A percentile compares a stretch with the other conserved stretches of the same genome.
These are phyloP conservation scores for Boloria selene DNA, from an alignment of 2,888 invertebrate genomes.

Conservation along the genomic window DNA sequence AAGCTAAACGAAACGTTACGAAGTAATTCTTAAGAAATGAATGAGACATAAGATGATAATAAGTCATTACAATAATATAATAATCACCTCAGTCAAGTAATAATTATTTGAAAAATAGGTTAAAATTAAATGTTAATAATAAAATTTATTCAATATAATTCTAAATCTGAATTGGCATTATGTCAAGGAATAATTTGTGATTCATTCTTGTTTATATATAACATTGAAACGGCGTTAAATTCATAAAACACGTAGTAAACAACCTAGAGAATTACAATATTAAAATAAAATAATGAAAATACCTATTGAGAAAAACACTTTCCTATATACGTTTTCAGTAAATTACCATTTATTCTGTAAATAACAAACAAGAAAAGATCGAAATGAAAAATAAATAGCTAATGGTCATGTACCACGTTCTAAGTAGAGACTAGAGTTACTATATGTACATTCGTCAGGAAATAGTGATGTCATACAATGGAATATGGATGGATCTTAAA, in stretches of 20 bases:
- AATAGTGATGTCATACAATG: too few species aligned
- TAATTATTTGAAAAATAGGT: background rate
- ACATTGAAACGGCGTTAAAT: constrained; percentile 10
- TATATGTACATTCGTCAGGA: too few species aligned
- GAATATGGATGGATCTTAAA: too few species aligned
- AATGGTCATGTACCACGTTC: too few species aligned
- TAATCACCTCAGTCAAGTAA: background rate
- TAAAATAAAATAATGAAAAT: background rate
- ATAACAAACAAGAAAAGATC: too few species aligned
- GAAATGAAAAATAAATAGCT: too few species aligned
- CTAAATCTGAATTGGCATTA: constrained; percentile 23
- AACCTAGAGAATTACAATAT: background rate
- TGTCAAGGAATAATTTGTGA: constrained; percentile 19
- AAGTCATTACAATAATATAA: background rate
- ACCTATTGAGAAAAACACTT: too few species aligned
- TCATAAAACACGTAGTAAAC: background rate
- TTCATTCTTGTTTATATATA: constrained; percentile 18
- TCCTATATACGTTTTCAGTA: too few species aligned
- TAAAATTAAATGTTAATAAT: background rate
- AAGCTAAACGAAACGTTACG: constrained; percentile 30
- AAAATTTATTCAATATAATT: constrained; percentile 1
- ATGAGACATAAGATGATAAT: constrained; percentile 26
- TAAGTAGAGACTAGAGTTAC: too few species aligned
- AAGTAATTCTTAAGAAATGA: constrained; percentile 20
- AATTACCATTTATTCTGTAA: too few species aligned